Percentiles rank a stretch among this genome's conserved stretches.
Evolutionary conservation across 2,113 vertebrate genomes (phyloP).

Genomic region (Pampusana beccarii): DNA sequence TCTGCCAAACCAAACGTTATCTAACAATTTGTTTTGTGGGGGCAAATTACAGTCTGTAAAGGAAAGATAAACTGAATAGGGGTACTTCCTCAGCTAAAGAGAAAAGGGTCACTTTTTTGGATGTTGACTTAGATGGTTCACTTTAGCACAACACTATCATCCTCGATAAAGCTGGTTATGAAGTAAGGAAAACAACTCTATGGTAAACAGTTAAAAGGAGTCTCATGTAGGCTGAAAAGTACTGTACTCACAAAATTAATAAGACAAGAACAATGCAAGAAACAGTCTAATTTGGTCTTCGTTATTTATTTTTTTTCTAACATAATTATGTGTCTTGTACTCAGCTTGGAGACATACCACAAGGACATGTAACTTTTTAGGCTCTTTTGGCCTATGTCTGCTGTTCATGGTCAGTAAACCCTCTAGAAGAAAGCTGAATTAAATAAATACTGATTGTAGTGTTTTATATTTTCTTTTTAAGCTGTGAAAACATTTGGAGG

Average conservation of each 20-base stretch:
- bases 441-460: neutral
- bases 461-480: neutral
- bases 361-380: neutral
- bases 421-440: neutral
- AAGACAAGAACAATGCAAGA: neutral
- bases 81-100: neutral
- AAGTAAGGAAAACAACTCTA: neutral
- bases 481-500: neutral
- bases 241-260: neutral
- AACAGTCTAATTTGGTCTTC: accelerated
- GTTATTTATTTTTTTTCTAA: neutral
- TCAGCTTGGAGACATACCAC: neutral
- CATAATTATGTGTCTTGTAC: neutral
- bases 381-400: neutral
- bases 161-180: neutral
- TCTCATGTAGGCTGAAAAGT: neutral
- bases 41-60: neutral
- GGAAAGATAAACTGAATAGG: neutral
- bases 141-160: neutral
- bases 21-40: neutral
- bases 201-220: neutral
- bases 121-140: neutral
- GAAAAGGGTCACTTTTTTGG: neutral
- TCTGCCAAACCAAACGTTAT: neutral
- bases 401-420: neutral